Evolutionary conservation across 2,888 invertebrate genomes (phyloP).

Genomic region (Syritta pipiens): DNA sequence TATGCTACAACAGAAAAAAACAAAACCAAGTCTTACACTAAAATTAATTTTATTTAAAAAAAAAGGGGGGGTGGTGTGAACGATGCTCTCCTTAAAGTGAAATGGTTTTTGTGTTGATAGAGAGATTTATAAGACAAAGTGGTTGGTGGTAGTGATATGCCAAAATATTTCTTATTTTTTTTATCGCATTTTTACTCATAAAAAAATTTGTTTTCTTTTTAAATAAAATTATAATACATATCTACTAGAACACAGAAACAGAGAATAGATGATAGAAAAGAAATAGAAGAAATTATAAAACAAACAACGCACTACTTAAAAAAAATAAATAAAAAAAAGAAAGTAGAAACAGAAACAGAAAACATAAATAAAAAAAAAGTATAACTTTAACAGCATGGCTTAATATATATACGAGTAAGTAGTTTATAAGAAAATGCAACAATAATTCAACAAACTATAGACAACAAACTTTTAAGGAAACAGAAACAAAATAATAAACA

Average conservation of each 20-base stretch:
- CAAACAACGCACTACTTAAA: conserved; percentile 50
- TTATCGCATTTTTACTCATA: too few relatives aligned
- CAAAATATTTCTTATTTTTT: conserved; percentile 16
- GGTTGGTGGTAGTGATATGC: conserved; percentile 27
- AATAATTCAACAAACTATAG: conserved; percentile 42
- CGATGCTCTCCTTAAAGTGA: conserved; percentile 66
- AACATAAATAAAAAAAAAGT: too few relatives aligned
- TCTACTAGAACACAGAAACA: conserved; percentile 40
- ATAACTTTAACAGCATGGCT: conserved; percentile 48
- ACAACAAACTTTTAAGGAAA: conserved; percentile 29
- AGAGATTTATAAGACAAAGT: conserved; percentile 9
- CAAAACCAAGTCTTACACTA: too few relatives aligned
- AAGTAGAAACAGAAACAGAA: background rate
- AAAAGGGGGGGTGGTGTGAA: conserved; percentile 48
- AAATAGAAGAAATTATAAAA: conserved; percentile 5
- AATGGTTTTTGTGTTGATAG: conserved; percentile 52
- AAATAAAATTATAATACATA: conserved; percentile 14
- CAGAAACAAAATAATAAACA: conserved; percentile 15
- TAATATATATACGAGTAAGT: conserved; percentile 4
- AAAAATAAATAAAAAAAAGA: conserved; percentile 23
- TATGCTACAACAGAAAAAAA: too few relatives aligned
- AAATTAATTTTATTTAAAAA: too few relatives aligned
- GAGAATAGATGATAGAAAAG: conserved; percentile 40
- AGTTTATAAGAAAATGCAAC: conserved; percentile 45
- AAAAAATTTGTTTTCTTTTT: too few relatives aligned